These are phyloP conservation scores for Synaphobranchus kaupii DNA, from an alignment of 2,797 vertebrate species.

Conservation along the genomic window DNA sequence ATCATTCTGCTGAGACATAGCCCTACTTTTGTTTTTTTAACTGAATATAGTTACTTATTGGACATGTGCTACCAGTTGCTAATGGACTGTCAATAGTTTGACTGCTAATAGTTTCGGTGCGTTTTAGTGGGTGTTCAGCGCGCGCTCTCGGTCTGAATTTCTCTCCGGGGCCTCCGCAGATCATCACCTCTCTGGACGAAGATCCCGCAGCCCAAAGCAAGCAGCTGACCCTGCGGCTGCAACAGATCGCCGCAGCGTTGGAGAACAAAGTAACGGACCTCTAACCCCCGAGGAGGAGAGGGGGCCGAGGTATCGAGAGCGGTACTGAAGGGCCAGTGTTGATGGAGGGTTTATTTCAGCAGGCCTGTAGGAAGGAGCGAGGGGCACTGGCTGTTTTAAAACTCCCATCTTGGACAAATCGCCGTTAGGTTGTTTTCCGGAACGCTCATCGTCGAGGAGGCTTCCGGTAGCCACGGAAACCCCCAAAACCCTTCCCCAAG, in stretches of 20 bases:
- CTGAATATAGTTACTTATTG: too few species aligned
- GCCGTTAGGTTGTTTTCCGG: neutral
- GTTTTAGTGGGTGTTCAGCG: too few species aligned
- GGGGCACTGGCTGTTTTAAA: neutral
- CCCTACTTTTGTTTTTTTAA: too few species aligned
- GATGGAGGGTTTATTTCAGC: conserved; percentile 58
- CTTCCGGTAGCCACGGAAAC: neutral
- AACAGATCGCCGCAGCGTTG: conserved; percentile 92
- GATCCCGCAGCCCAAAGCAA: conserved; percentile 96
- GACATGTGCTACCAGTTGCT: too few species aligned
- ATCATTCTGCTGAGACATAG: neutral
- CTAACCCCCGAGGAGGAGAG: conserved; percentile 67
- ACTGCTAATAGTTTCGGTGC: too few species aligned
- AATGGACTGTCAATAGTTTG: too few species aligned
- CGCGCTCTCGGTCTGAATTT: neutral
- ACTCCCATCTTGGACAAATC: neutral
- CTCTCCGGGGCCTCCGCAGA: conserved; percentile 67
- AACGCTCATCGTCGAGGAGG: neutral
- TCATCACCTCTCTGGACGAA: conserved; percentile 93
- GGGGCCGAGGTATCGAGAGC: neutral
- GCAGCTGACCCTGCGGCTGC: conserved; percentile 94
- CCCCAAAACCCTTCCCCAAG: neutral
- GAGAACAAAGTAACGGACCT: conserved; percentile 99
- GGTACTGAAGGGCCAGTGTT: conserved; percentile 17
- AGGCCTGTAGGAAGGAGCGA: conserved; percentile 20